Conservation (phyloP, 2,113 vertebrate species). For the Albula goreensis region DNA sequence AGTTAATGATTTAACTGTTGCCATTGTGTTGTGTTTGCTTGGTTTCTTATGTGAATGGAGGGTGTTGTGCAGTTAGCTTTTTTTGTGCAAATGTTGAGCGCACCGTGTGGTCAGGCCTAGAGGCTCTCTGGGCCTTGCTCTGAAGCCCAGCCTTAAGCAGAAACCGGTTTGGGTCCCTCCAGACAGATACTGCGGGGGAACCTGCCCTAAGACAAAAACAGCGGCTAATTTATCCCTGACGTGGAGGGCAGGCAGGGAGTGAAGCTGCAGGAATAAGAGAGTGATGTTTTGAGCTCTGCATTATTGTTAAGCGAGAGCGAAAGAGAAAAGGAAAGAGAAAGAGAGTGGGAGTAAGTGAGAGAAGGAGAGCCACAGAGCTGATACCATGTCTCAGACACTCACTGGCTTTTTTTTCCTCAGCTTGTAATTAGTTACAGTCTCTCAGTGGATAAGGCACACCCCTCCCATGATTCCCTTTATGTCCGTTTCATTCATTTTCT, state of each 20-base stretch:
- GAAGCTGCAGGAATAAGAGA: neutral
- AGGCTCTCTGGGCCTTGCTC: constrained; percentile 3
- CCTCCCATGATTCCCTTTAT: neutral
- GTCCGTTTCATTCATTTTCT: neutral
- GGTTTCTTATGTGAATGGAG: neutral
- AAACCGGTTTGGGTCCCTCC: constrained; percentile 36
- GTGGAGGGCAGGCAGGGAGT: neutral
- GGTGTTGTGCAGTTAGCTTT: neutral
- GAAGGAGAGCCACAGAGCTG: neutral
- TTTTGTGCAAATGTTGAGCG: neutral
- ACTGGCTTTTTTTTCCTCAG: neutral
- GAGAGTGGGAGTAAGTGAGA: neutral
- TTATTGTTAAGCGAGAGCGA: neutral
- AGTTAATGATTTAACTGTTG: neutral
- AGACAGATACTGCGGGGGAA: constrained; percentile 7
- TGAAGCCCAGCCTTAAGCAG: constrained; percentile 26
- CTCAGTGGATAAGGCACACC: neutral
- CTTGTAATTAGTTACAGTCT: neutral
- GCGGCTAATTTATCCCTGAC: neutral
- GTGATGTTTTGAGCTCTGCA: no score
- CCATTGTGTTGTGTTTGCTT: neutral
- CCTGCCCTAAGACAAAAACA: neutral
- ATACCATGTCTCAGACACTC: neutral
- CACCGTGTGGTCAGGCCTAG: neutral
- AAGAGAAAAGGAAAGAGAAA: neutral